Base-by-base conservation (phyloP, 1,140 invertebrate species). In the Zaprionus lachaisei region DNA sequence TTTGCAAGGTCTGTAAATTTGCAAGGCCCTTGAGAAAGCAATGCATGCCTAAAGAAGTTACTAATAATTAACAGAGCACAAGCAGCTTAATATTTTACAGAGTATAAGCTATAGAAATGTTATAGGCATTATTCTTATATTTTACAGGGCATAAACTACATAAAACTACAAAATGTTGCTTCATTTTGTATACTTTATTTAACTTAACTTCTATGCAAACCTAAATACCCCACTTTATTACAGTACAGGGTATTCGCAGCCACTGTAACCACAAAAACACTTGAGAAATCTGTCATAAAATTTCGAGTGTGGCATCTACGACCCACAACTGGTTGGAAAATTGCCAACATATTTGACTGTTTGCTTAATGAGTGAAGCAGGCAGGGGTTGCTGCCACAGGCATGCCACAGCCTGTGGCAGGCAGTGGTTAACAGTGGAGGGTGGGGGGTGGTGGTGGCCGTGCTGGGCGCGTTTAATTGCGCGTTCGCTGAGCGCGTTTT, bases 251-350 rank as follows among this genome's bases (percentile, higher is more conserved):
- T 58, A 64, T 24, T 5, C 6, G 26, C 24, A 20, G n/a, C 56
- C 62, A 66, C 37, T 55, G 61, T 38, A 62, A 67, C 64, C 22
- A 64, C 70, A 66, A 60, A 81, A 82, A 85, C 81, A 89, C 81
- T 90, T 90, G 79, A 89, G 90, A 89, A 89, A 90, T 90, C 85
- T 90, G 85, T 90, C 85, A 90, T 90, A 90, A 90, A 85, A 90
- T 70, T 74, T 73, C 64, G 54, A 72, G 70, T 82, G 73, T 85
- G 66, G 75, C 41, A 47, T 80, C 76, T 81, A 31, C 54, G 26
- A 56, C 12, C 47, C 17, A 85, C 85, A 90, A 90, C 85, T 90
- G 85, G 69, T 85, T 67, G 63, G 68, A 73, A 89, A 90, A 90
- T 90, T 90, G 76, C 79, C 79, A 90, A 82, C 85, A 90, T 85